A percentile compares a stretch with the other conserved stretches of the same genome.
phyloP scores from a whole-genome alignment of 37 sponge, comb jelly and placozoan species.

The Geodia barretti region DNA sequence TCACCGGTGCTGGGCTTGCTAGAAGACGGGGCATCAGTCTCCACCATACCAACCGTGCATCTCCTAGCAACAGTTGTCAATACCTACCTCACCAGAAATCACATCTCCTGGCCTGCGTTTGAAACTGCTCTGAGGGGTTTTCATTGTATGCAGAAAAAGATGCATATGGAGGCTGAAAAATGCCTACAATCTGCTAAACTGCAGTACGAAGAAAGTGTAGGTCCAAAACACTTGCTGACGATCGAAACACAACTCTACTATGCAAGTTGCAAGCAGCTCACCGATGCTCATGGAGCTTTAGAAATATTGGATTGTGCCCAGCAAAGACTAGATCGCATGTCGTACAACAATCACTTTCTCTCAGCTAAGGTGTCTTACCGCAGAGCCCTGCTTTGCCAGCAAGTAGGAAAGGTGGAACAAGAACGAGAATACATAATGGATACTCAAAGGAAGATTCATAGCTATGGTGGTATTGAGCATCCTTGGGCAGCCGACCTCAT shows the following conservation, averaged over 20 bases:
- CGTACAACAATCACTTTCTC: background rate
- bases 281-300: background rate
- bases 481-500: slow-evolving; percentile 3
- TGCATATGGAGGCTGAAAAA: background rate
- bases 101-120: slow-evolving; percentile 2
- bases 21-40: background rate
- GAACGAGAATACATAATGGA: background rate
- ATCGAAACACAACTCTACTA: background rate
- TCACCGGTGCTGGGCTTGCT: background rate
- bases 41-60: background rate
- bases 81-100: background rate
- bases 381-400: background rate
- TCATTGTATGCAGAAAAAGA: background rate
- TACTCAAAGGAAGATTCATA: background rate
- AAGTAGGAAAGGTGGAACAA: background rate
- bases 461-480: background rate
- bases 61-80: background rate
- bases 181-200: background rate
- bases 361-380: slow-evolving; percentile 7
- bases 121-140: background rate
- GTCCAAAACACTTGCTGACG: background rate
- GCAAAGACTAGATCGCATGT: background rate
- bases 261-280: background rate
- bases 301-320: background rate
- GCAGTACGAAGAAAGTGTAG: background rate